phyloP scores from a whole-genome alignment of 2,888 invertebrate species.

The Hypena proboscidalis region DNA sequence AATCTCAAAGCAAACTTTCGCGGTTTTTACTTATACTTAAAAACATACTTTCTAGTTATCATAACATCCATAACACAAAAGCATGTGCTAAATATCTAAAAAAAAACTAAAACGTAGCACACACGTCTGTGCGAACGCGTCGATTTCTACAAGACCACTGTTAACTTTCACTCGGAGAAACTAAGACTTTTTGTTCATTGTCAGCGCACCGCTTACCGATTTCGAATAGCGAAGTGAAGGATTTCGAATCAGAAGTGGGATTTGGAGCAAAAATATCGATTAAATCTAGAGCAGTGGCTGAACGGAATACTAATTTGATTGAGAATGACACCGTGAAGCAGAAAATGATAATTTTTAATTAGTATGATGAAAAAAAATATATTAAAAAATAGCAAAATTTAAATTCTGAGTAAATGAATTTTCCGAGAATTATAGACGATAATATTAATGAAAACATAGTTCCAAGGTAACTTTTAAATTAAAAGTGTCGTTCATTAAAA shows the following conservation, averaged over 20 bases:
- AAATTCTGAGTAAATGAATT: neutral
- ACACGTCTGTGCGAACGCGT: constrained; percentile 50
- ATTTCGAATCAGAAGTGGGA: constrained; percentile 41
- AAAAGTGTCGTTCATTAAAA: neutral
- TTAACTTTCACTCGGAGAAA: constrained; percentile 82
- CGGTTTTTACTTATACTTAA: constrained; percentile 7
- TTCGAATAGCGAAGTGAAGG: constrained; percentile 57
- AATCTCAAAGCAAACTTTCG: constrained; percentile 4
- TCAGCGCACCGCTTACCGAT: constrained; percentile 59
- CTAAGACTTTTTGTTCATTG: constrained; percentile 78
- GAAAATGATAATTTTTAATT: constrained; percentile 10
- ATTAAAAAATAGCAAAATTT: no score
- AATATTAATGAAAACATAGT: neutral
- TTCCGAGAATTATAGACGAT: no score
- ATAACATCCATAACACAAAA: constrained; percentile 16
- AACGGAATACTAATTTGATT: constrained; percentile 1
- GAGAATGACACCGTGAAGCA: constrained; percentile 1
- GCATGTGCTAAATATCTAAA: constrained; percentile 27
- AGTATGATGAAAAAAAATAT: no score
- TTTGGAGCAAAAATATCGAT: constrained; percentile 22
- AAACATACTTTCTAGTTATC: constrained; percentile 9
- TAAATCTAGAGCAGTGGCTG: constrained; percentile 1
- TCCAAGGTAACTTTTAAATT: neutral
- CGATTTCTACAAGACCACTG: constrained; percentile 71
- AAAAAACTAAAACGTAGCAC: constrained; percentile 37